These are phyloP conservation scores for Semotilus atromaculatus DNA, from an alignment of 2,797 vertebrate genomes.

Conservation along the genomic window DNA sequence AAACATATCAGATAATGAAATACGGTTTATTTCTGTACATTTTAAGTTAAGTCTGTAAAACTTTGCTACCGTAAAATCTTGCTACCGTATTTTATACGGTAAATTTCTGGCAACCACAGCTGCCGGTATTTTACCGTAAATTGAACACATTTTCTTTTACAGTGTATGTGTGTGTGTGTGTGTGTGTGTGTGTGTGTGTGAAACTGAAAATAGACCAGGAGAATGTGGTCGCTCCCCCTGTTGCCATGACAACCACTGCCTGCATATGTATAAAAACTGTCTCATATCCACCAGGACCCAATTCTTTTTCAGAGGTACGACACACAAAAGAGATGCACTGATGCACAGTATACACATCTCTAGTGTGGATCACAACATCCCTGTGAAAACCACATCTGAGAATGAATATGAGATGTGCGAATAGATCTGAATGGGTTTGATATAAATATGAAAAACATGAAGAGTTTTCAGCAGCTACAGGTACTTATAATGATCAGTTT, in stretches of 20 bases:
- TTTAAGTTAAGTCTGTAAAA: no score
- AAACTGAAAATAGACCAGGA: constrained; percentile 44
- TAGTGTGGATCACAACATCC: not conserved
- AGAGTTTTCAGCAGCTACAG: not conserved
- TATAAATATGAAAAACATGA: not conserved
- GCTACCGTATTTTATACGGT: no score
- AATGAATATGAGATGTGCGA: not conserved
- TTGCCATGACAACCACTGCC: constrained; percentile 58
- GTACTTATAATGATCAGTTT: not conserved
- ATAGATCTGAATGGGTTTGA: not conserved
- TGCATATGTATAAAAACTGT: constrained; percentile 50
- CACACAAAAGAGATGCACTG: not conserved
- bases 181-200: not conserved
- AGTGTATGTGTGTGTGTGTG: not conserved
- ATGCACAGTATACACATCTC: not conserved
- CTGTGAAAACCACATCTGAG: not conserved
- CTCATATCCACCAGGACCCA: constrained; percentile 47
- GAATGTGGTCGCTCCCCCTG: constrained; percentile 34
- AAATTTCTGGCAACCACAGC: no score
- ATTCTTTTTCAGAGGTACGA: constrained; percentile 49
- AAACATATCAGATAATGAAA: no score
- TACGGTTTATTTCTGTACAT: no score
- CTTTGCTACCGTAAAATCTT: no score
- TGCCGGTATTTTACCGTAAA: no score
- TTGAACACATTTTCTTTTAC: no score